Evolutionary conservation across 2,888 invertebrate genomes (phyloP).

Genomic region (Cetonia aurata): DNA sequence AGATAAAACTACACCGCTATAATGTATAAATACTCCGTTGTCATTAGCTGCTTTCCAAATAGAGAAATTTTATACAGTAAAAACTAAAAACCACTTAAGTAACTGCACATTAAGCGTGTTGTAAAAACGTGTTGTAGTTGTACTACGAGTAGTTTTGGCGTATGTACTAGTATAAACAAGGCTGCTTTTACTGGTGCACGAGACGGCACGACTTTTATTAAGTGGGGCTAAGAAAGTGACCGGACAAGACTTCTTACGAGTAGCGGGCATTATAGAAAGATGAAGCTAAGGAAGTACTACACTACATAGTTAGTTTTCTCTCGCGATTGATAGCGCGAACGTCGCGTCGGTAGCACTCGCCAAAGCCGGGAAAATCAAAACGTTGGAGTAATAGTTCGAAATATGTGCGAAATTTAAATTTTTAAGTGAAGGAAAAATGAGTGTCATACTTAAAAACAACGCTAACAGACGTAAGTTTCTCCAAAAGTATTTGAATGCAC

Average conservation of each 20-base stretch:
- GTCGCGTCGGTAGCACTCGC: not conserved
- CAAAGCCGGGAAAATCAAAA: not conserved
- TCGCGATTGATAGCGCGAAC: conserved; percentile 14
- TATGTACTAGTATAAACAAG: no score
- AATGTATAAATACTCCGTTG: no score
- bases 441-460: conserved; percentile 9
- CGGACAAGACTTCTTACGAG: conserved; percentile 10
- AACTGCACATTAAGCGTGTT: no score
- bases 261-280: not conserved
- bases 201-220: conserved; percentile 6
- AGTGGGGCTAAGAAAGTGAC: conserved; percentile 41
- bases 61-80: no score
- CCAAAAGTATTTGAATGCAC: not conserved
- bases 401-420: not conserved
- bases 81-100: no score
- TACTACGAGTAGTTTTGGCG: no score
- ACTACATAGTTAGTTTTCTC: conserved; percentile 19
- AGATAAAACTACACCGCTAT: no score
- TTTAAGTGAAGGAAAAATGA: not conserved
- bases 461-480: conserved; percentile 8
- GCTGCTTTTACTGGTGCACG: no score
- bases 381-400: no score
- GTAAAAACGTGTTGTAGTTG: no score
- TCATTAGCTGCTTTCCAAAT: no score
- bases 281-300: not conserved